Evolutionary conservation across 2,797 vertebrate genomes (phyloP), one percentile per base, ranked within the genome.

Genomic region (Melopsittacus undulatus): DNA sequence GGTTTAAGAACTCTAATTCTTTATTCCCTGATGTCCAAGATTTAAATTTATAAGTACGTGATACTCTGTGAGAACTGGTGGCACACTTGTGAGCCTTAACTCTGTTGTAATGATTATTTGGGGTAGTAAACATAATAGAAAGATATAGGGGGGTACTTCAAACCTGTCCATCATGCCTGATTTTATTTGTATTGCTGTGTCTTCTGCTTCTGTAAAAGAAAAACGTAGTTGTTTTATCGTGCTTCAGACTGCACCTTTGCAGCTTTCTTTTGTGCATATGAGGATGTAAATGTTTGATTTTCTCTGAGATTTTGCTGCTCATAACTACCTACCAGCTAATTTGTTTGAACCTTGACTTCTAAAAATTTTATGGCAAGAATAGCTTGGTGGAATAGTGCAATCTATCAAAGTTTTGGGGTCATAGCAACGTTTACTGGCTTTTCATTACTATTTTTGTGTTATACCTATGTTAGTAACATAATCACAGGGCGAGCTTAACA

Each of bases 221-320:
- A 96, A 83, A 92, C 82, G 77, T 95, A 85, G 92, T 94, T 86
- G 89, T 95, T 92, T 76, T 90, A 82, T 95, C 86, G 88, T 93
- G 91, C 83, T 95, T 97, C 90, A 94, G 87, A 89, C 87, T 92
- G 93, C 90, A 94, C 78, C 96, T 95, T 78, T 85, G 87, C 69
- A 89, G 63, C 86, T 94, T 94, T 72, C 72, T 69, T 94, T 89
- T 86, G n/a, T 66, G 64, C n/a, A 36, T 72, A 75, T 74, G 81
- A 91, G 89, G 87, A 88, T 83, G 72, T 96, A 97, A 97, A 97
- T 97, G 97, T 95, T 97, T 72, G 62, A 7, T 93, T 95, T 96
- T 94, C 82, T 93, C 74, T 92, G 93, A 95, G 89, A 89, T 83
- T 72, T 96, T 95, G 87, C 92, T 96, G 91, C 88, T 91, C 70